phyloP scores from a whole-genome alignment of 2,113 vertebrate species.

The Irena cyanogastra region DNA sequence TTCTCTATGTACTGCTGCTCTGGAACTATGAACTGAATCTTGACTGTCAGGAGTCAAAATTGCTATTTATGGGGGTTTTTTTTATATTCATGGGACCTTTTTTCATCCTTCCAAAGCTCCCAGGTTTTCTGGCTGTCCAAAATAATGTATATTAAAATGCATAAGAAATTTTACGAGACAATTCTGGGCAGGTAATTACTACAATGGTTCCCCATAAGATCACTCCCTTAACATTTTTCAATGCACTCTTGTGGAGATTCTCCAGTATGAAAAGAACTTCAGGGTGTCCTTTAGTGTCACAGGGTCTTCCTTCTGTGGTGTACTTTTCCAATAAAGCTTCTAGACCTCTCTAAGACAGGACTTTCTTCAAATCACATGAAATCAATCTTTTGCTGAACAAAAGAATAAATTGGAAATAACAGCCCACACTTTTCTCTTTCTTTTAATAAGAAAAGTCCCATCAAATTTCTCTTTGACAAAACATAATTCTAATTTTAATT shows the following conservation, averaged over 20 bases:
- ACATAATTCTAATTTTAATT: not conserved
- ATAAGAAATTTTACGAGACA: not conserved
- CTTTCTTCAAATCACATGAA: not conserved
- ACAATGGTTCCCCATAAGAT: not conserved
- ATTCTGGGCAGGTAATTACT: not conserved
- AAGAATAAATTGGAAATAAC: not conserved
- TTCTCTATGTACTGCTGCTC: not conserved
- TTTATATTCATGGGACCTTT: not conserved
- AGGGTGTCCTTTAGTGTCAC: not conserved
- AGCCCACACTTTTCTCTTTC: not conserved
- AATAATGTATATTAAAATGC: not conserved
- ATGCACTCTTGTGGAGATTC: not conserved
- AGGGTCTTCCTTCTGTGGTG: not conserved
- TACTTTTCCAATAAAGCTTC: not conserved
- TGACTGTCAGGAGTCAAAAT: not conserved
- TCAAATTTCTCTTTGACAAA: not conserved
- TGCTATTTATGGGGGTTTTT: no score
- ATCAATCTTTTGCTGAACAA: not conserved
- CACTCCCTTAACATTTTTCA: not conserved
- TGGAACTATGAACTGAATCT: not conserved
- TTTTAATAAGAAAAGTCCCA: not conserved
- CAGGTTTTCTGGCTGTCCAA: not conserved
- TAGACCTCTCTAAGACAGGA: not conserved
- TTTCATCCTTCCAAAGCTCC: not conserved
- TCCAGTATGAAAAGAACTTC: not conserved